phyloP scores from a whole-genome alignment of 2,113 vertebrate species.

The Menura novaehollandiae region DNA sequence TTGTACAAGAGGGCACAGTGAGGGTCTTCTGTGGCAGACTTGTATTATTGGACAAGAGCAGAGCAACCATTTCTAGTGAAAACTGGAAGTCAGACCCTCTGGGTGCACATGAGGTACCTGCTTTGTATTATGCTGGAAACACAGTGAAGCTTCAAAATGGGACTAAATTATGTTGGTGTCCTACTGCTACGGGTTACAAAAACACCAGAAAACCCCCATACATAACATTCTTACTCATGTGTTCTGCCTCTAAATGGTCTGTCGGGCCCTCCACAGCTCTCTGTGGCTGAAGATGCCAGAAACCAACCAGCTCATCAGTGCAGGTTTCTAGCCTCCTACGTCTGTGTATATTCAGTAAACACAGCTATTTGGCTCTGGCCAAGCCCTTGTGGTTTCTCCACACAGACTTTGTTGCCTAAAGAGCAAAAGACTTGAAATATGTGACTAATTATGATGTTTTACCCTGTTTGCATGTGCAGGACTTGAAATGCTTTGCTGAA shows the following conservation, averaged over 20 bases:
- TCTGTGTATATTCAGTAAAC: conserved; percentile 5
- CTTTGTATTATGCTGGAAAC: neutral
- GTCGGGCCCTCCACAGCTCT: neutral
- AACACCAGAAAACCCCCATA: neutral
- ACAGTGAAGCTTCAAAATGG: neutral
- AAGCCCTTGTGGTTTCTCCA: conserved; percentile 21
- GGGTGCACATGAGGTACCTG: neutral
- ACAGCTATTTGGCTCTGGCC: conserved; percentile 3
- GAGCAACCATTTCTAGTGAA: neutral
- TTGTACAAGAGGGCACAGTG: neutral
- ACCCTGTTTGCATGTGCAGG: neutral
- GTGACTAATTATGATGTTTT: conserved; percentile 11
- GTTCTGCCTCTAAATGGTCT: neutral
- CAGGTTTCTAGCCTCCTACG: neutral
- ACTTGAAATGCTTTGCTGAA: neutral
- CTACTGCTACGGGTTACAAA: neutral
- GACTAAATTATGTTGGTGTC: neutral
- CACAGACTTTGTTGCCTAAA: conserved; percentile 23
- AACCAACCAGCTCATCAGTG: neutral
- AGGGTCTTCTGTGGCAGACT: neutral
- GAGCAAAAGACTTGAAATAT: conserved; percentile 24
- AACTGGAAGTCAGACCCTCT: neutral
- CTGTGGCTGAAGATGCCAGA: conserved; percentile 1
- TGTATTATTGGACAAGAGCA: accelerated
- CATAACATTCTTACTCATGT: neutral